These are phyloP conservation scores for Chironomus striatipennis DNA, from an alignment of 1,140 invertebrate species.

Conservation along the genomic window DNA sequence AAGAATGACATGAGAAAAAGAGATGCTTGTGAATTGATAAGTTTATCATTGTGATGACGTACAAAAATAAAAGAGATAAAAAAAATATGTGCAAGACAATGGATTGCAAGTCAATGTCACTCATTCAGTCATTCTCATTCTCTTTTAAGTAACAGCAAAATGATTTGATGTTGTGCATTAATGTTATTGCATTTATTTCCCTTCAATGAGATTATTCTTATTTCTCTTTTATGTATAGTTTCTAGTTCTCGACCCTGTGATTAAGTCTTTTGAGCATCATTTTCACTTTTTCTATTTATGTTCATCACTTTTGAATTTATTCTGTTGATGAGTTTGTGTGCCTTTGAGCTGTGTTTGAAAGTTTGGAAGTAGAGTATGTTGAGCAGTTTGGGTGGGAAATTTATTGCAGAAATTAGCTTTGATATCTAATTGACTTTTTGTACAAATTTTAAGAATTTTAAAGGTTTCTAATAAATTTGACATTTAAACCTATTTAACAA, in stretches of 20 bases:
- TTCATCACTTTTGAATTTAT: background rate
- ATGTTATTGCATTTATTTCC: background rate
- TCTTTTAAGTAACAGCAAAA: background rate
- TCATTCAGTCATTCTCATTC: background rate
- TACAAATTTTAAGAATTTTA: no score
- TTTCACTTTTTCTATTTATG: background rate
- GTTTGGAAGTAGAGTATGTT: no score
- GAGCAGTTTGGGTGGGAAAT: no score
- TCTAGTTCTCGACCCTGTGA: background rate
- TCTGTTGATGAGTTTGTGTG: background rate
- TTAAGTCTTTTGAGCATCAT: background rate
- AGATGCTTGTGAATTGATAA: background rate
- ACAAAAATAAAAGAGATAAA: no score
- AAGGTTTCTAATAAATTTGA: no score
- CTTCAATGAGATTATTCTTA: slow-evolving; percentile 1
- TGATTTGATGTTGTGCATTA: no score
- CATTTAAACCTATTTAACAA: no score
- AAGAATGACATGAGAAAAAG: no score
- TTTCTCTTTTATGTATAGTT: background rate
- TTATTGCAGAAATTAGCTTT: no score
- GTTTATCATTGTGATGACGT: background rate
- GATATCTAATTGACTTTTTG: no score
- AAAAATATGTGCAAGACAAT: background rate
- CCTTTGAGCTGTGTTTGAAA: no score
- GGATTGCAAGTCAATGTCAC: background rate